These are phyloP conservation scores for Cerceris rybyensis DNA, from an alignment of 2,888 invertebrate genomes.

Conservation along the genomic window DNA sequence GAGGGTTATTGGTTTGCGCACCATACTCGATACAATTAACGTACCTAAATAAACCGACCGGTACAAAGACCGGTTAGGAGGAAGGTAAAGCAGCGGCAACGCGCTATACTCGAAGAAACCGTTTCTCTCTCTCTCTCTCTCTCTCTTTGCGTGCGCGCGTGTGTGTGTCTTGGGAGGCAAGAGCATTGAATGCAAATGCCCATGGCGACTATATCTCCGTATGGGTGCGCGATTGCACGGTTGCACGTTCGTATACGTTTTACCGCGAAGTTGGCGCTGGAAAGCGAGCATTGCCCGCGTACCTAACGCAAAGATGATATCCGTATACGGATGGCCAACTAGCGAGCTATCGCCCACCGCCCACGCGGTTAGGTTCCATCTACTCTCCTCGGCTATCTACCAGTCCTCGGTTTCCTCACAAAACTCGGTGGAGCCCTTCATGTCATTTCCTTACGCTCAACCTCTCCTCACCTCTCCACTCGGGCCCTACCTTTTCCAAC, in stretches of 20 bases:
- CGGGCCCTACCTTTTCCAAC: not conserved
- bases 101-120: conserved; percentile 39
- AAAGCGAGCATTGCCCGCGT: conserved; percentile 25
- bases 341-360: not conserved
- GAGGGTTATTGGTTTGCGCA: conserved; percentile 61
- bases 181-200: conserved; percentile 81
- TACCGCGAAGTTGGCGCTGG: conserved; percentile 27
- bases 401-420: not conserved
- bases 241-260: conserved; percentile 37
- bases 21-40: conserved; percentile 82
- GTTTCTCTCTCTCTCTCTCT: too few species aligned
- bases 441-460: too few species aligned
- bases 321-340: conserved; percentile 61
- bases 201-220: conserved; percentile 53
- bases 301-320: not conserved
- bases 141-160: conserved; percentile 15
- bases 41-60: conserved; percentile 81
- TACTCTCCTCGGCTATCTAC: not conserved
- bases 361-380: not conserved
- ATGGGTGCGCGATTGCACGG: conserved; percentile 34
- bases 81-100: conserved; percentile 44
- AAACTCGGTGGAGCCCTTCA: too few species aligned
- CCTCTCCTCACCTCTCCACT: not conserved
- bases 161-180: conserved; percentile 68
- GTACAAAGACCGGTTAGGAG: conserved; percentile 73